A percentile compares a stretch with the other conserved stretches of the same genome.
Evolutionary conservation across 1,140 invertebrate genomes (phyloP).

Genomic region (Bombyx mandarina): DNA sequence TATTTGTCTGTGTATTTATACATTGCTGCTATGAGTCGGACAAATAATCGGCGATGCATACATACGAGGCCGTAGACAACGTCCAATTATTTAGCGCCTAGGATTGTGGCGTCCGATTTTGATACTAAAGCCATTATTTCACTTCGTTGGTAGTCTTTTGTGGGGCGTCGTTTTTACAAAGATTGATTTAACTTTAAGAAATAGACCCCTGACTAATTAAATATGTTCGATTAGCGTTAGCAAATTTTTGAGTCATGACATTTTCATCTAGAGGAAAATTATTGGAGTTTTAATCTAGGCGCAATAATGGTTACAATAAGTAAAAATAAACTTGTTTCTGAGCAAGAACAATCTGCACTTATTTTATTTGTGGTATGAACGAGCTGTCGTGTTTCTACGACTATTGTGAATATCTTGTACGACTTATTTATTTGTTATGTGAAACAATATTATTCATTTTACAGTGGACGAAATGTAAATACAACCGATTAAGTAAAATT

Average conservation of each 20-base stretch:
- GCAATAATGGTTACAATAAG: too few species aligned
- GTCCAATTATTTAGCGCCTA: slow-evolving; percentile 1
- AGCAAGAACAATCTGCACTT: too few species aligned
- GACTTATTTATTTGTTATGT: slow-evolving; percentile 71
- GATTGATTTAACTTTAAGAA: slow-evolving; percentile 23
- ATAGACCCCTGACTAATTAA: slow-evolving; percentile 24
- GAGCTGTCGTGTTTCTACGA: slow-evolving; percentile 59
- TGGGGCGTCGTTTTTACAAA: slow-evolving; percentile 14
- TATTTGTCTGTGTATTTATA: slow-evolving; percentile 35
- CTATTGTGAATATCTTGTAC: slow-evolving; percentile 67
- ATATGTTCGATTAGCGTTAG: slow-evolving; percentile 28
- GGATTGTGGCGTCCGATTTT: slow-evolving; percentile 24
- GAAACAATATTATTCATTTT: slow-evolving; percentile 66
- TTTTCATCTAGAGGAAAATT: too few species aligned
- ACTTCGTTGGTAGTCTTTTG: slow-evolving; percentile 26
- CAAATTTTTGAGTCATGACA: too few species aligned
- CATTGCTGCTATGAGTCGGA: slow-evolving; percentile 30
- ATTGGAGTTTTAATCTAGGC: slow-evolving; percentile 24
- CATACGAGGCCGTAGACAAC: slow-evolving; percentile 10
- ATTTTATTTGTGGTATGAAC: slow-evolving; percentile 46
- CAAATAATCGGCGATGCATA: slow-evolving; percentile 21
- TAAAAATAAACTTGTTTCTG: too few species aligned
- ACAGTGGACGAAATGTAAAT: slow-evolving; percentile 70
- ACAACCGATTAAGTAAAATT: slow-evolving; percentile 70
- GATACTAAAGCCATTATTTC: slow-evolving; percentile 29